These are phyloP conservation scores for Agrotis segetum DNA, from an alignment of 2,888 invertebrate genomes.

Conservation along the genomic window DNA sequence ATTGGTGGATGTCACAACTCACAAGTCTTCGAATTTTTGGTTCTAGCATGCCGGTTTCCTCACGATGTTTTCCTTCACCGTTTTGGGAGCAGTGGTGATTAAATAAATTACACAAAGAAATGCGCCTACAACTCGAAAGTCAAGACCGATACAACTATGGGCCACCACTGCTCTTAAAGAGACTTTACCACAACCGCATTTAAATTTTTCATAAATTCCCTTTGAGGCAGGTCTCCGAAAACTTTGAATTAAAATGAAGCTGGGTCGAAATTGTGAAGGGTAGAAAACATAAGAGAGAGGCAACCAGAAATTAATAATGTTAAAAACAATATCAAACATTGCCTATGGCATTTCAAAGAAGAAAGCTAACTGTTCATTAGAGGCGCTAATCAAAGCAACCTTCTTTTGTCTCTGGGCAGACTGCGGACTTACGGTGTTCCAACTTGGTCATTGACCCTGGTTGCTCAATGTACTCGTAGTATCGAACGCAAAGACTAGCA, in stretches of 20 bases:
- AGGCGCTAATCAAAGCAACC: constrained; percentile 3
- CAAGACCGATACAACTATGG: too few species aligned
- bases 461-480: neutral
- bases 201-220: neutral
- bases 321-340: neutral
- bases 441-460: constrained; percentile 12
- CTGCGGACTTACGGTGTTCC: constrained; percentile 5
- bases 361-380: neutral
- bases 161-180: too few species aligned
- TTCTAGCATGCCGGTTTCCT: too few species aligned
- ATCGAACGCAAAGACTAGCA: neutral
- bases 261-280: too few species aligned
- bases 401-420: constrained; percentile 3
- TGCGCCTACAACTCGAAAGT: too few species aligned
- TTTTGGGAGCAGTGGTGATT: too few species aligned
- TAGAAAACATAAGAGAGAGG: neutral
- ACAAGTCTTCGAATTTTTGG: too few species aligned
- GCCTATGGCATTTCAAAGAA: neutral
- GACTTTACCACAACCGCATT: neutral
- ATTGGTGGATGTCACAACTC: too few species aligned
- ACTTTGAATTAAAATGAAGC: neutral
- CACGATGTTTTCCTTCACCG: too few species aligned
- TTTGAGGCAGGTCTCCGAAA: neutral
- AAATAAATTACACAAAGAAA: too few species aligned
- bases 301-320: neutral